Conservation (phyloP, 1,140 invertebrate genomes). For the Saxidomus purpurata region DNA sequence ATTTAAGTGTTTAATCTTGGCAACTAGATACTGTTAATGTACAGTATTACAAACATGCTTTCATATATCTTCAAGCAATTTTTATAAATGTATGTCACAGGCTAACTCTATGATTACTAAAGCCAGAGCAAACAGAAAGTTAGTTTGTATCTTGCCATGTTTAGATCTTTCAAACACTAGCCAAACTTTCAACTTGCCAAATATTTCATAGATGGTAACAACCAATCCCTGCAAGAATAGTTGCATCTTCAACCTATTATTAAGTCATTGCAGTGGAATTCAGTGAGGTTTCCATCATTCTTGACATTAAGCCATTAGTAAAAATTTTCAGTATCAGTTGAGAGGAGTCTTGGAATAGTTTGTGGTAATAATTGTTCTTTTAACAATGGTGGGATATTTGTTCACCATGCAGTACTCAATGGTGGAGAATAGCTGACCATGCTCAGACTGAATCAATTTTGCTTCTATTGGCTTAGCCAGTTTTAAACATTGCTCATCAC, state of each 20-base stretch:
- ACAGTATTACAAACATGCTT: neutral
- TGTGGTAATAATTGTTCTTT: no score
- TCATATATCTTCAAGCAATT: neutral
- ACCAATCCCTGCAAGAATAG: neutral
- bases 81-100: slow-evolving; percentile 1
- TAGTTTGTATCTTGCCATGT: neutral
- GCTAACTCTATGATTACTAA: neutral
- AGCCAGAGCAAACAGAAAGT: neutral
- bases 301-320: no score
- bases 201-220: no score
- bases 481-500: no score
- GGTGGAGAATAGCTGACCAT: no score
- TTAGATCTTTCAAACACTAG: neutral
- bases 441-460: no score
- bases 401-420: no score
- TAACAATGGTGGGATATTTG: no score
- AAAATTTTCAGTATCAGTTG: no score
- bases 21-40: slow-evolving; percentile 15
- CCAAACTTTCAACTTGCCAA: neutral
- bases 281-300: no score
- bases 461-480: no score
- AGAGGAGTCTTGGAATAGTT: no score
- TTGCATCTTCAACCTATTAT: neutral
- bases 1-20: slow-evolving; percentile 19
- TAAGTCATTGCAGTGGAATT: neutral